Conservation (phyloP, 64 coral and sea anemone species). For the Stichodactyla mertensii region DNA sequence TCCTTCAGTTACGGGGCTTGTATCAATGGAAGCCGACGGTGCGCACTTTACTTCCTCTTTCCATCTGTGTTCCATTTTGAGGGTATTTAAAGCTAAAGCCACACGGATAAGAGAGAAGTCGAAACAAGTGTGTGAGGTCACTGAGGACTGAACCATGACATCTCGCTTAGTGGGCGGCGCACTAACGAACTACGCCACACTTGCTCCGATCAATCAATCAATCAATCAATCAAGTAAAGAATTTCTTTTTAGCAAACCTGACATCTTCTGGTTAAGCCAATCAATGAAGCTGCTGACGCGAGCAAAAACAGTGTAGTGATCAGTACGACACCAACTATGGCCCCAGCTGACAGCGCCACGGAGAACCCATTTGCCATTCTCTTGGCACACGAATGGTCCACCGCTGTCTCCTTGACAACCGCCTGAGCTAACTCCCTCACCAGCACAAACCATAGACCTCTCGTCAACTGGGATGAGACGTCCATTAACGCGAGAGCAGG, state of each 20-base stretch:
- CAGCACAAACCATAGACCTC: conserved; percentile 46
- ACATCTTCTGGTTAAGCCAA: conserved; percentile 50
- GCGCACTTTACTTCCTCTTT: too few species aligned
- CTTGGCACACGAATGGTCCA: conserved; percentile 60
- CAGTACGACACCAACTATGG: conserved; percentile 36
- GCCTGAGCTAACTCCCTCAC: conserved; percentile 6
- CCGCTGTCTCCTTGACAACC: conserved; percentile 81
- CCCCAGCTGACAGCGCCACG: conserved; percentile 71
- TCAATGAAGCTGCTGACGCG: conserved; percentile 54
- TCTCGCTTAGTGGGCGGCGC: too few species aligned
- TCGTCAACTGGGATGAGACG: conserved; percentile 30
- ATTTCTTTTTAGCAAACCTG: not conserved
- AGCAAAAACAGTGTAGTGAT: conserved; percentile 61
- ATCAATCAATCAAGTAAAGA: too few species aligned
- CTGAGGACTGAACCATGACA: too few species aligned
- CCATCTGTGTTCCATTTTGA: too few species aligned
- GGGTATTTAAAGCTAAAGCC: too few species aligned
- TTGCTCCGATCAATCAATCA: too few species aligned
- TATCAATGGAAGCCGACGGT: too few species aligned
- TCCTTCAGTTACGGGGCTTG: too few species aligned
- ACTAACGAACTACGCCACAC: too few species aligned
- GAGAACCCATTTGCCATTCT: conserved; percentile 31
- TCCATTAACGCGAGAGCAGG: conserved; percentile 24
- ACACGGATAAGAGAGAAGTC: too few species aligned
- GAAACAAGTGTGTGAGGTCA: too few species aligned